These are phyloP conservation scores for Bhutanitis thaidina DNA, from an alignment of 2,888 invertebrate genomes.

Conservation along the genomic window DNA sequence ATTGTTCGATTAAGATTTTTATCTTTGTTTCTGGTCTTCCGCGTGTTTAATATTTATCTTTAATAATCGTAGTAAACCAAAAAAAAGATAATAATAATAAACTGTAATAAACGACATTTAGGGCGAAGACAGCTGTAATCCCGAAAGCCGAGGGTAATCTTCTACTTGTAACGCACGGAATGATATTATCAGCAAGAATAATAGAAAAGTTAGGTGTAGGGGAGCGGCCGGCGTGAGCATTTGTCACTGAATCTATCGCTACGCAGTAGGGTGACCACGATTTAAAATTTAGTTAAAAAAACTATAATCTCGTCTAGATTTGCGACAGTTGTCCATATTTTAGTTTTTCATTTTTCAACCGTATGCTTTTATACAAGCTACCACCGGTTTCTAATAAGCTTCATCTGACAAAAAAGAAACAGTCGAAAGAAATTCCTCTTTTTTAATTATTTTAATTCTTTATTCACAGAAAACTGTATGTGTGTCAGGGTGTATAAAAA, in stretches of 20 bases:
- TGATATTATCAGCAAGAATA: constrained; percentile 56
- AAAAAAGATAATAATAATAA: constrained; percentile 11
- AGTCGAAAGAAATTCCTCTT: too few relatives aligned
- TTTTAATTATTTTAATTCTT: too few relatives aligned
- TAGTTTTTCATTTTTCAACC: too few relatives aligned
- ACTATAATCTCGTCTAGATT: too few relatives aligned
- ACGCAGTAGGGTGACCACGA: constrained; percentile 41
- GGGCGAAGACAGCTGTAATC: constrained; percentile 38
- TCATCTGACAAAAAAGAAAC: too few relatives aligned
- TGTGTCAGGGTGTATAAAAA: too few relatives aligned
- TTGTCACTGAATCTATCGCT: constrained; percentile 55
- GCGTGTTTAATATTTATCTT: neutral
- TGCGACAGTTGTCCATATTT: too few relatives aligned
- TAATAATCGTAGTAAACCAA: neutral
- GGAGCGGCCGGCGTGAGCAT: constrained; percentile 36
- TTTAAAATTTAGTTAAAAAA: neutral
- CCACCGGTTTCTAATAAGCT: too few relatives aligned
- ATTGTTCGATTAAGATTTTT: too few relatives aligned
- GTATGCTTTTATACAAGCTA: too few relatives aligned
- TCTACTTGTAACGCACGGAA: constrained; percentile 48
- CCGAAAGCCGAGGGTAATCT: constrained; percentile 51
- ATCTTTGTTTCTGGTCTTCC: too few relatives aligned
- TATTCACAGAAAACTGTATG: too few relatives aligned
- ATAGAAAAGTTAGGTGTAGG: constrained; percentile 50
- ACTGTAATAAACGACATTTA: constrained; percentile 22